Evolutionary conservation across 2,113 vertebrate genomes (phyloP), one percentile per base, ranked within the genome.

Genomic region (Calonectris borealis): DNA sequence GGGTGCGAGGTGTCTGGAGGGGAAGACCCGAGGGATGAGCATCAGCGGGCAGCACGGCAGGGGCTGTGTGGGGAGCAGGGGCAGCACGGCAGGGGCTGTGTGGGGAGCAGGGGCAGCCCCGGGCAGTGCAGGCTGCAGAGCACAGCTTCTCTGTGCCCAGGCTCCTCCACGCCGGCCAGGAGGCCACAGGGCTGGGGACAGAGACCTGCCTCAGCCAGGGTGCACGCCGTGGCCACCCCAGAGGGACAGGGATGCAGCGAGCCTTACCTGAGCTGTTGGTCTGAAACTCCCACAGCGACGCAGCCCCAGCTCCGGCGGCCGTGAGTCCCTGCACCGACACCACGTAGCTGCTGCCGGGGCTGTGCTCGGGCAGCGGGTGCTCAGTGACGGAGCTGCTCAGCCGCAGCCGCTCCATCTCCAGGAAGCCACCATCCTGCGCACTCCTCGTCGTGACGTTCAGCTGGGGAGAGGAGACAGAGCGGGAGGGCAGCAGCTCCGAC

Each of bases 151-250:
- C 10, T 22, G 32, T 2, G 49, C 9, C 62, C 57, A 3, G 49
- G 49, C 36, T 46, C 9, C 31, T 17, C 22, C 6, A 4, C 2
- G 3, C 13, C 0, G 11, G 32, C 44, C 18, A 6, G 52, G 51
- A 46, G 66, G 51, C 27, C 51, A 3, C 19, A 1, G 27, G 34
- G 61, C 42, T 21, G 61, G 44, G 17, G 18, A 24, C 21, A 0
- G 10, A 22, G 38, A 38, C 36, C 66, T 51, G 66, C 32, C 36
- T 44, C 66, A 6, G 26, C 34, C 4, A 0, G 21, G 40, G 16
- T 7, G 2, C 54, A 13, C 1, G 8, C 31, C 3, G 0, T 0
- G n/a, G 42, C 24, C 49, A 13, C 15, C 3, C 16, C 1, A 1
- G 7, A 7, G 61, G 27, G 17, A 5, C 8, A 3, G 16, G 38